Conservation (phyloP, 2,113 vertebrate species). For the Carassius gibelio region DNA sequence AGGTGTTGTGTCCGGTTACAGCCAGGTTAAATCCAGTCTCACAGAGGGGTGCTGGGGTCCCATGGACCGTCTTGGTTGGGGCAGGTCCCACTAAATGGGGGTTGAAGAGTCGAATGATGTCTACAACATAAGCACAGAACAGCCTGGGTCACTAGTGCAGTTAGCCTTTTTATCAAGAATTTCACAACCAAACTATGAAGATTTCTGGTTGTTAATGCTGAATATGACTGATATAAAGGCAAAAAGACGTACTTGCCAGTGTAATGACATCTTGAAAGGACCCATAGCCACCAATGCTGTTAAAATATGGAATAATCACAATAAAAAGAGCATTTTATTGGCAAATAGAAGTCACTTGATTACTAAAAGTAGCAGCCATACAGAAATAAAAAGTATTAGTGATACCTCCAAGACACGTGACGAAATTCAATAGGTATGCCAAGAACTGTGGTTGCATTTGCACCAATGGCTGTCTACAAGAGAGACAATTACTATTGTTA, state of each 20-base stretch:
- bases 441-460: slow-evolving; percentile 77
- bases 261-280: slow-evolving; percentile 77
- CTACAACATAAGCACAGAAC: slow-evolving; percentile 58
- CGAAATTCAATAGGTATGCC: slow-evolving; percentile 77
- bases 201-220: neutral
- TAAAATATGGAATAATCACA: neutral
- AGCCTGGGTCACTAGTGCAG: neutral
- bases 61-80: slow-evolving; percentile 70
- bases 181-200: neutral
- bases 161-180: neutral
- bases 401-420: slow-evolving; percentile 78
- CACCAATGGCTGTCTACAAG: slow-evolving; percentile 75
- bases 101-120: slow-evolving; percentile 79
- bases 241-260: slow-evolving; percentile 76
- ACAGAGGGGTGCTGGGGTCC: slow-evolving; percentile 69
- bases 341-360: neutral
- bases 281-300: slow-evolving; percentile 78
- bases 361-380: neutral
- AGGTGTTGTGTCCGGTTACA: slow-evolving; percentile 80
- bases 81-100: slow-evolving; percentile 73
- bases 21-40: slow-evolving; percentile 81
- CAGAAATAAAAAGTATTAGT: neutral
- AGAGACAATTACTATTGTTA: neutral
- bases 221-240: neutral
- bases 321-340: neutral